Base-by-base conservation (phyloP, 2,113 vertebrate species). In the Syrrhaptes paradoxus region DNA sequence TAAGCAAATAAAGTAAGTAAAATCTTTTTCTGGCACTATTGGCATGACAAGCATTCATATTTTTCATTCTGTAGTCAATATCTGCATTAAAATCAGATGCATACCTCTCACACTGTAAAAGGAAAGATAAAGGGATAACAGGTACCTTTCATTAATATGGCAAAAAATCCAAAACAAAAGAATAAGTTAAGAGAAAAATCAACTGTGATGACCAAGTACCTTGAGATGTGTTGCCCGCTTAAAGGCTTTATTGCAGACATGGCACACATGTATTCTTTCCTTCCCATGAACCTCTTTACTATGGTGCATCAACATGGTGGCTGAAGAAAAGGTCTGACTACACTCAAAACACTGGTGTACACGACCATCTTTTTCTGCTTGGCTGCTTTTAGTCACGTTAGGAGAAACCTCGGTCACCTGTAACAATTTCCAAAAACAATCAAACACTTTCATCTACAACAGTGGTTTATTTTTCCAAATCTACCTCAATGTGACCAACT, bases 211-310 rank as follows among this genome's bases (percentile, higher is more conserved):
- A 90, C 57, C 49, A 90, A 93, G 36, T 98, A 99, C 99, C 99
- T 99, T 99, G 88, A 99, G 98, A 96, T 99, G 99, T 6, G 99
- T 99, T 57, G 99, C 99, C 9, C 99, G 93, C 94, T 99, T 99
- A 95, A 99, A 99, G 79, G 99, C 99, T 97, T 99, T 99, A 96
- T 97, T 98, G 96, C 99, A 99, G 87, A 99, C 76, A 4, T 95
- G 96, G 89, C 99, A 99, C 65, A 99, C 98, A 1, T 99, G 99
- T 90, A 99, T 99, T 91, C 99, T 98, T 95, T 99, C 99, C 59
- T 99, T 99, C 79, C 99, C 99, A 1, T 98, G 98, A 34, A 96
- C 96, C 63, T 98, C 98, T 93, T 97, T 98, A 75, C 98, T 98
- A 91, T 99, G 99, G 36, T 99, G 98, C 26, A 98, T 97, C 93